phyloP scores from a whole-genome alignment of 2,113 vertebrate species.

The Etheostoma spectabile region DNA sequence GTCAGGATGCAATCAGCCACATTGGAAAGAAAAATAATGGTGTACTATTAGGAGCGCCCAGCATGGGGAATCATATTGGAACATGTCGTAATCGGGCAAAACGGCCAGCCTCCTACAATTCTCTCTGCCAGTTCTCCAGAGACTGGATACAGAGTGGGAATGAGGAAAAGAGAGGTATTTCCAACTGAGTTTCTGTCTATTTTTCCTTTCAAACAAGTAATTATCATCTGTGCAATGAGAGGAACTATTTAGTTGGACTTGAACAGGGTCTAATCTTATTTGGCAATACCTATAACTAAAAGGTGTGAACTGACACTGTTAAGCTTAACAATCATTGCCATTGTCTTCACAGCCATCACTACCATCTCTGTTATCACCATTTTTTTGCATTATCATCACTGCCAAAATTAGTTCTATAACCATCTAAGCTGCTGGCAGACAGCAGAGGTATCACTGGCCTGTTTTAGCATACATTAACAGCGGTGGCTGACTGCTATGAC shows the following conservation, averaged over 20 bases:
- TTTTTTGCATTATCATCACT: background rate
- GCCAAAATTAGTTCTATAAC: background rate
- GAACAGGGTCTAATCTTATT: background rate
- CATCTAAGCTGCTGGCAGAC: too few species aligned
- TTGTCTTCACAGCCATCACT: background rate
- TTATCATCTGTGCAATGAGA: background rate
- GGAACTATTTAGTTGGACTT: background rate
- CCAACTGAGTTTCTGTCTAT: background rate
- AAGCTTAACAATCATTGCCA: background rate
- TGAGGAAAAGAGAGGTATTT: background rate
- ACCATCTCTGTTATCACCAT: background rate
- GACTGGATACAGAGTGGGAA: background rate
- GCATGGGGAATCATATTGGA: constrained; percentile 25
- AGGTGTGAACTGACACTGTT: background rate
- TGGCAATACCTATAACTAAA: background rate
- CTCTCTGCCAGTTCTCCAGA: background rate
- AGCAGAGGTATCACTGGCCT: background rate
- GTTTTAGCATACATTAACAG: background rate
- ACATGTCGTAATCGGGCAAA: background rate
- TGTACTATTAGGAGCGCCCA: background rate
- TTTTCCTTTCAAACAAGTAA: background rate
- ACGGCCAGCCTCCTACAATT: background rate
- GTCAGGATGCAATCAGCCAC: constrained; percentile 39
- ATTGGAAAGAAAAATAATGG: constrained; percentile 36
- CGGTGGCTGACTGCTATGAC: background rate